These are phyloP conservation scores for Drosophila histrio DNA, from an alignment of 2,888 invertebrate species.

Conservation along the genomic window DNA sequence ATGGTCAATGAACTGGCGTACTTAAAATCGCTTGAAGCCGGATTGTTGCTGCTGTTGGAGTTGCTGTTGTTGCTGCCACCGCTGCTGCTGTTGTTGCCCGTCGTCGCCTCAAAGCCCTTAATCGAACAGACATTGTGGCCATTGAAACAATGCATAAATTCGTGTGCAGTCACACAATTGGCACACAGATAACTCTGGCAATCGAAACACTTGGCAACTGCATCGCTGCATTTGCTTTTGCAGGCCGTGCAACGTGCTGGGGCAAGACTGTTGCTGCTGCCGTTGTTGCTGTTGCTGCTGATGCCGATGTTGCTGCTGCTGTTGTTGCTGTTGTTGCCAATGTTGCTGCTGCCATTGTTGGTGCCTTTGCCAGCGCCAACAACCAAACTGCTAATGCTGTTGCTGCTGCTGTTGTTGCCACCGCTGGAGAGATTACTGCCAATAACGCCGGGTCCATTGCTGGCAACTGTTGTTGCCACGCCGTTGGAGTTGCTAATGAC, in stretches of 20 bases:
- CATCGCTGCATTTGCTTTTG: slow-evolving; percentile 96
- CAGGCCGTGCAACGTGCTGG: slow-evolving; percentile 94
- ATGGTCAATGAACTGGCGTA: slow-evolving; percentile 82
- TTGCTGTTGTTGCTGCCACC: slow-evolving; percentile 30
- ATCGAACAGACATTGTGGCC: slow-evolving; percentile 93
- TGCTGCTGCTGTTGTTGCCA: slow-evolving; percentile 28
- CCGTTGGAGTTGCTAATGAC: slow-evolving; percentile 47
- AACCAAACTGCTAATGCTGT: slow-evolving; percentile 59
- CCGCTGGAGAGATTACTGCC: slow-evolving; percentile 80
- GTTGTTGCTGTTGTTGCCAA: slow-evolving; percentile 6
- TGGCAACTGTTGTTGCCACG: slow-evolving; percentile 19
- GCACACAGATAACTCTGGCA: slow-evolving; percentile 98
- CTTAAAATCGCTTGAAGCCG: slow-evolving; percentile 78
- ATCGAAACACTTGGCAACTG: slow-evolving; percentile 97
- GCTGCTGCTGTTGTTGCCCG: slow-evolving; percentile 31
- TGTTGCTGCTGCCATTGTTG: slow-evolving; percentile 40
- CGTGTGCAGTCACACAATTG: slow-evolving; percentile 99
- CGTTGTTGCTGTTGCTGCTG: slow-evolving; percentile 32
- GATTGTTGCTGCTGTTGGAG: slow-evolving; percentile 63
- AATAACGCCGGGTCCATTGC: slow-evolving; percentile 85
- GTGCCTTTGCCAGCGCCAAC: slow-evolving; percentile 66
- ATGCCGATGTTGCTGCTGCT: slow-evolving; percentile 18
- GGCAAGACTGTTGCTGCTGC: slow-evolving; percentile 47
- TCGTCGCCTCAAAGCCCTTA: slow-evolving; percentile 75
- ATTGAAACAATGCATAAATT: slow-evolving; percentile 99